Evolutionary conservation across 2,888 invertebrate species (phyloP), one percentile per base, ranked within the genome.

Genomic region (Alitta virens): DNA sequence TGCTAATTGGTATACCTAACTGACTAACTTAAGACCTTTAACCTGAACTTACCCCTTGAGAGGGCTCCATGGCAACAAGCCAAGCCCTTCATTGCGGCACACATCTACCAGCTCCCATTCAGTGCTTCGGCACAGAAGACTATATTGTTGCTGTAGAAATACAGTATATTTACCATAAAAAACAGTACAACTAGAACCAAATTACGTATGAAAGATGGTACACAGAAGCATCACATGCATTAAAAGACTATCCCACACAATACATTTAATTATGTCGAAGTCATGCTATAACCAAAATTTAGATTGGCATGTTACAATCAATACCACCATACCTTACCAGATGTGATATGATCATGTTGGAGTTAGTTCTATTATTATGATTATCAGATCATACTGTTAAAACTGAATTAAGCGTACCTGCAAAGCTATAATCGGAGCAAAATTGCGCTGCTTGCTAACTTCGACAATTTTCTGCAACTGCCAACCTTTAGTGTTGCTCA

Each of bases 1-100:
- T 33, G n/a, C n/a, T n/a, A n/a, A n/a, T n/a, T 33, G 33, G 33
- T 33, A 5, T 33, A 33, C 7, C n/a, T 33, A 33, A 33, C 33
- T 5, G 12, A 7, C 12, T 33, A 33, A 7, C 12, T 7, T 5
- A 33, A 33, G 33, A 33, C 33, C 33, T 33, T 33, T 12, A 33
- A n/a, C n/a, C 5, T 33, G 12, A 33, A 7, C 33, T 33, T 63
- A 76, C 75, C 74, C 74, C 65, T 75, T 75, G 1, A 78, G 69
- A 1, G 76, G 76, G 63, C 75, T 75, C 77, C 78, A 78, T 1
- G 78, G 75, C n/a, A 78, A 60, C 12, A 79, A 67, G 2, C 73
- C 77, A 16, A 78, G 61, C 0, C 76, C 76, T 49, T 77, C 74
- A 40, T 72, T 69, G 26, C 66, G 64, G 58, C 77, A 77, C 1